Base-by-base conservation (phyloP, 2,888 invertebrate genomes). In the Drosophila neotestacea region DNA sequence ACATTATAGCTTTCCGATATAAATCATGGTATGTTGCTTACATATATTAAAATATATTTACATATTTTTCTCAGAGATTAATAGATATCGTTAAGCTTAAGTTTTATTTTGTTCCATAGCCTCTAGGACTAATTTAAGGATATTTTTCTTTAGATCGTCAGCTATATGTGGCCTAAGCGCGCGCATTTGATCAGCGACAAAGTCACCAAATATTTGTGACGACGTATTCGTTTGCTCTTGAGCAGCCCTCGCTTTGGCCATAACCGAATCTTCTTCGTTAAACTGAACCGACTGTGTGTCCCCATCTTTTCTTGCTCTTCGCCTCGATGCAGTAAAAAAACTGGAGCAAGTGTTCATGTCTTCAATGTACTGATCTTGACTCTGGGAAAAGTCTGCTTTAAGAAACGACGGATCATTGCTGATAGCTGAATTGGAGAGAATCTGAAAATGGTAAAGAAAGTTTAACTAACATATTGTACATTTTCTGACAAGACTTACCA, bases 191-290 rank as follows among this genome's bases (percentile, higher is more conserved):
- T 75, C 74, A 2, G 62, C 78, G 27, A 75, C 42, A 52, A 75
- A 75, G n/a, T 77, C 73, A 30, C 74, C 73, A 55, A 74, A 74
- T 13, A 74, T 77, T 32, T 77, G 77, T 0, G 47, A 30, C 7
- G 77, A 74, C 42, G 59, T 59, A n/a, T 30, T 27, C 4, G 9
- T 50, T n/a, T 42, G 42, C 0, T 62, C 65, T 16, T 47, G 51
- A 10, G 38, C 28, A 36, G 13, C 13, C 5, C 30, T 41, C 4
- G 28, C 9, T 0, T 30, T 52, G 7, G 10, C 41, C 32, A 41
- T 22, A 16, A 13, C 28, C 1, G 36, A 27, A 7, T 54, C 56
- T 7, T 71, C 55, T 7, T 71, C 55, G 6, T n/a, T 46, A 4
- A 13, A n/a, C 7, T 55, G 48, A 6, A 32, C 42, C 4, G 55